Evolutionary conservation across 2,797 vertebrate genomes (phyloP).

Genomic region (Myoxocephalus aenaeus): DNA sequence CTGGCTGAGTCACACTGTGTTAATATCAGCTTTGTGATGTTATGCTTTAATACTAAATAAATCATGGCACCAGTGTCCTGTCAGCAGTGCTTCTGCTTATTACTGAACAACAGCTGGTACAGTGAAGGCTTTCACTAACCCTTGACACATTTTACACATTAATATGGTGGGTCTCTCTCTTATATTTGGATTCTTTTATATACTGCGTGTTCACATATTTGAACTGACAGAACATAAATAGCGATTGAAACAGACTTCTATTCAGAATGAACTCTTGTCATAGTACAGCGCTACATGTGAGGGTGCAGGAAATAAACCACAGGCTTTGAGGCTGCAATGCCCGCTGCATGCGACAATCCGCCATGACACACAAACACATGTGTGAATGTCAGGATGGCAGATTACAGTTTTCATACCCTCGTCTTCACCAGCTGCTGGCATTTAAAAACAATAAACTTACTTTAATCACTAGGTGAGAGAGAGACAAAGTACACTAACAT

Average conservation of each 20-base stretch:
- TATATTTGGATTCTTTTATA: not conserved
- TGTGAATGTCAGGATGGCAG: conserved; percentile 6
- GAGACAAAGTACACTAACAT: conserved; percentile 23
- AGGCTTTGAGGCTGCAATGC: conserved; percentile 18
- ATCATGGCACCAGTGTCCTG: conserved; percentile 41
- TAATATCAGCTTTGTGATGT: conserved; percentile 51
- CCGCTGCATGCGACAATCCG: conserved; percentile 4
- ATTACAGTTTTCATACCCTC: conserved; percentile 24
- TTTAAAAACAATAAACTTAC: conserved; percentile 5
- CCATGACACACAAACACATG: conserved; percentile 33
- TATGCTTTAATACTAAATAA: conserved; percentile 51
- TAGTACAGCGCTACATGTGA: not conserved
- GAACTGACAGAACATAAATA: not conserved
- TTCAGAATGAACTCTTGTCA: not conserved
- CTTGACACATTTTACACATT: conserved; percentile 19
- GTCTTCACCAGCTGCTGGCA: conserved; percentile 5
- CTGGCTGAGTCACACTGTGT: conserved; percentile 44
- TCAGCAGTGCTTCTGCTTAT: conserved; percentile 19
- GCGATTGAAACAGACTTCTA: not conserved
- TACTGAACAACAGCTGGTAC: conserved; percentile 13
- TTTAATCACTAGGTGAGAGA: conserved; percentile 6
- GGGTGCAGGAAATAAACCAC: conserved; percentile 10
- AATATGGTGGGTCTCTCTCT: not conserved
- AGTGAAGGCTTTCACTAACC: not conserved
- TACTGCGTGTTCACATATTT: conserved; percentile 1